These are phyloP conservation scores for Scaptomyza caliginosa DNA, from an alignment of 2,888 invertebrate genomes.

Conservation along the genomic window DNA sequence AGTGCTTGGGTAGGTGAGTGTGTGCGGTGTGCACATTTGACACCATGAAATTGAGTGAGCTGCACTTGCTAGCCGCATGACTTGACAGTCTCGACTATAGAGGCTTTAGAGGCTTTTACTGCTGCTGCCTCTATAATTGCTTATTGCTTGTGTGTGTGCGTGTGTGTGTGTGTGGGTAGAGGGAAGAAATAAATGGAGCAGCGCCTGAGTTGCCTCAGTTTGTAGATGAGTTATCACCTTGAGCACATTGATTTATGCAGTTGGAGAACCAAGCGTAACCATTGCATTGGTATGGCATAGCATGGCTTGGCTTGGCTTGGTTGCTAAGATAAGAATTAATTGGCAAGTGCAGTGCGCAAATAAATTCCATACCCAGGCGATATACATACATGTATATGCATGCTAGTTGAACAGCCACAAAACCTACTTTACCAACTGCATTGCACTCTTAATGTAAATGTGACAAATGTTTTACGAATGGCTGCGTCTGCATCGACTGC, in stretches of 20 bases:
- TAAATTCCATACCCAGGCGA: conserved; percentile 60
- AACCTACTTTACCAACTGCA: conserved; percentile 18
- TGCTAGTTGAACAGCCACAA: conserved; percentile 15
- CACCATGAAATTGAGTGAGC: conserved; percentile 76
- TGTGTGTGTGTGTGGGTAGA: conserved; percentile 23
- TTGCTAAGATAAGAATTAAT: conserved; percentile 76
- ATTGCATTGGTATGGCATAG: neutral
- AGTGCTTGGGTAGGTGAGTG: conserved; percentile 7
- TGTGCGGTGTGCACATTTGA: conserved; percentile 45
- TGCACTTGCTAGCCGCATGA: conserved; percentile 43
- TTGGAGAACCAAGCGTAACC: conserved; percentile 55
- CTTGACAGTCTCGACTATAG: conserved; percentile 21
- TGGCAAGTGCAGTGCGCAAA: conserved; percentile 75
- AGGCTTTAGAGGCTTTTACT: neutral
- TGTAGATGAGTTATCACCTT: conserved; percentile 72
- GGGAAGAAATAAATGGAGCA: conserved; percentile 36
- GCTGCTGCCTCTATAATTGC: conserved; percentile 3
- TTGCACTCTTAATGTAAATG: conserved; percentile 75
- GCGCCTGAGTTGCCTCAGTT: conserved; percentile 18
- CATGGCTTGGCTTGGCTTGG: conserved; percentile 44
- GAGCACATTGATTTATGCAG: conserved; percentile 75
- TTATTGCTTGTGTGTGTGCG: conserved; percentile 4
- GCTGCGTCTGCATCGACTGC: conserved; percentile 63
- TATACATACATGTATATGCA: neutral
- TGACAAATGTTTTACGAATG: conserved; percentile 79